A percentile compares a stretch with the other conserved stretches of the same genome.
phyloP scores from a whole-genome alignment of 2,797 vertebrate species.

The Takifugu rubripes region DNA sequence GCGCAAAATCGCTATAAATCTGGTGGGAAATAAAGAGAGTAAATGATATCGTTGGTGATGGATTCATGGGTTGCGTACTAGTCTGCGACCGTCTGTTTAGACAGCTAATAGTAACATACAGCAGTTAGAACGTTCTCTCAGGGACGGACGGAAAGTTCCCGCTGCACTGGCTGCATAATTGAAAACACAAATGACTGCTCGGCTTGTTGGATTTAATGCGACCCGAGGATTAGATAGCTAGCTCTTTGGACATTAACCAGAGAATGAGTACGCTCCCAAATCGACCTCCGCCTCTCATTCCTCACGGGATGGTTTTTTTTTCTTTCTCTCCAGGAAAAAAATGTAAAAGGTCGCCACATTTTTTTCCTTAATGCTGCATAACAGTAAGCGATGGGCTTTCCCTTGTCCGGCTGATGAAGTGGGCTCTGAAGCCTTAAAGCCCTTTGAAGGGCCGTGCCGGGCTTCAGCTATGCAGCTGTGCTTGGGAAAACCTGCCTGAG shows the following conservation, averaged over 20 bases:
- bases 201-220: constrained; percentile 75
- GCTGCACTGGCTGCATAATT: constrained; percentile 63
- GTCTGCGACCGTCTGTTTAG: constrained; percentile 29
- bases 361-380: constrained; percentile 71
- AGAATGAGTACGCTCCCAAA: constrained; percentile 67
- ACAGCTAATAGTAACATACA: constrained; percentile 31
- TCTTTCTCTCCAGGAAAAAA: constrained; percentile 53
- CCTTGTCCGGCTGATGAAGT: constrained; percentile 75
- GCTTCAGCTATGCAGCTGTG: constrained; percentile 55
- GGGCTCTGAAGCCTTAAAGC: constrained; percentile 75
- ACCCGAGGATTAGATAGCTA: constrained; percentile 71
- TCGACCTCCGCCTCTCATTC: constrained; percentile 64
- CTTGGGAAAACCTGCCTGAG: constrained; percentile 64
- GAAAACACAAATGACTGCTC: constrained; percentile 75
- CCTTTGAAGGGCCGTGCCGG: constrained; percentile 68
- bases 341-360: constrained; percentile 73
- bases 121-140: constrained; percentile 32
- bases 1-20: background rate
- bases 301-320: constrained; percentile 55
- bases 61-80: constrained; percentile 16
- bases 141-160: constrained; percentile 51
- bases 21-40: constrained; percentile 17
- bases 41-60: constrained; percentile 20
- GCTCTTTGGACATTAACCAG: constrained; percentile 76
- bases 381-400: constrained; percentile 69